Conservation (phyloP, 64 coral and sea anemone genomes). For the Actinia tenebrosa region DNA sequence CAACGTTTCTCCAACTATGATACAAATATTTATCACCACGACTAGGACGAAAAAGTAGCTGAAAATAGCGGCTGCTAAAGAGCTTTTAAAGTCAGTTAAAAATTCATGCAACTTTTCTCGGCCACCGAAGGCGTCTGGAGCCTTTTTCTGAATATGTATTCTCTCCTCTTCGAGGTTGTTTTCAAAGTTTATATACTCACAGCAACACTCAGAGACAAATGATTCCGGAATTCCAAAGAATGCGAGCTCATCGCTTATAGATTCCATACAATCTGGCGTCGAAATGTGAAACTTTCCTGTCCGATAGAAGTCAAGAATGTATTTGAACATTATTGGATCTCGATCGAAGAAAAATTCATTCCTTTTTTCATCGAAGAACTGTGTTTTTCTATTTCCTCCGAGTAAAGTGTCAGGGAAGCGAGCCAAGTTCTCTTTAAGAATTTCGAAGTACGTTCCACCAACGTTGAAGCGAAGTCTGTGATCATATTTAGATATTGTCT, state of each 20-base stretch:
- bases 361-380: constrained; percentile 57
- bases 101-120: constrained; percentile 66
- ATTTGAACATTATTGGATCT: constrained; percentile 70
- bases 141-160: constrained; percentile 9
- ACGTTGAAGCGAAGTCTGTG: constrained; percentile 69
- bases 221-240: constrained; percentile 80
- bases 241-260: constrained; percentile 53
- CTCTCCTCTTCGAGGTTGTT: constrained; percentile 28
- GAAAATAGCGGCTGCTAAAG: constrained; percentile 40
- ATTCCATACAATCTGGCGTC: constrained; percentile 53
- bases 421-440: constrained; percentile 62
- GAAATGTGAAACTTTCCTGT: constrained; percentile 65
- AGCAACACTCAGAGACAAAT: constrained; percentile 67
- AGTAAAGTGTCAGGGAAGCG: constrained; percentile 70
- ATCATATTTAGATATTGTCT: neutral
- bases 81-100: constrained; percentile 62
- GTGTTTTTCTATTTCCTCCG: constrained; percentile 55
- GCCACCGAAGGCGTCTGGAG: neutral
- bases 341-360: constrained; percentile 88
- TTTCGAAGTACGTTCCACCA: constrained; percentile 77
- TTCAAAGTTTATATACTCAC: constrained; percentile 66
- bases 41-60: constrained; percentile 64
- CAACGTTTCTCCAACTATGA: constrained; percentile 71
- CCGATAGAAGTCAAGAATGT: constrained; percentile 70
- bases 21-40: constrained; percentile 68